These are phyloP conservation scores for Tenebrosternarchus preto DNA, from an alignment of 2,113 vertebrate species.

Conservation along the genomic window DNA sequence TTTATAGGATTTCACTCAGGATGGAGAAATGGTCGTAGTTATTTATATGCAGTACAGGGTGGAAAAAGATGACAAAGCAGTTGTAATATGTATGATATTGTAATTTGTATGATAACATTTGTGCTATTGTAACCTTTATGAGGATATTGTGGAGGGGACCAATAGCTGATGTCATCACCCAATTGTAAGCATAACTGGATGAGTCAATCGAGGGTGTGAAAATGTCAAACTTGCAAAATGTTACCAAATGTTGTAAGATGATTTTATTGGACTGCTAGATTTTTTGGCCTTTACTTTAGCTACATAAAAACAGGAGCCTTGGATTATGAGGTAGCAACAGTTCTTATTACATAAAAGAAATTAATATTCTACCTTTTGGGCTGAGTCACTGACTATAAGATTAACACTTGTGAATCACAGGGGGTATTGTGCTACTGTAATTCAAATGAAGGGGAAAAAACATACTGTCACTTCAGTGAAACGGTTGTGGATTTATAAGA, in stretches of 20 bases:
- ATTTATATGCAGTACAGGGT: constrained; percentile 4
- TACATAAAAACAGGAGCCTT: no score
- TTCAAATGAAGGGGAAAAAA: constrained; percentile 52
- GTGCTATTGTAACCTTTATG: constrained; percentile 9
- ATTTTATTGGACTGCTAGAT: no score
- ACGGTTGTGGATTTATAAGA: constrained; percentile 49
- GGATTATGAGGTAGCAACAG: neutral
- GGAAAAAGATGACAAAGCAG: no score
- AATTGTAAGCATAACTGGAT: constrained; percentile 25
- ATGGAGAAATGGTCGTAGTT: neutral
- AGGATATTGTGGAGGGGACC: neutral
- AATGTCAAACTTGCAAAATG: constrained; percentile 39
- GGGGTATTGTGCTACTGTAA: constrained; percentile 26
- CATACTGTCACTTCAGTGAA: constrained; percentile 44
- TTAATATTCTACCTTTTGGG: neutral
- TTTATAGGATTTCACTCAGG: neutral
- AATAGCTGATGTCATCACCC: neutral
- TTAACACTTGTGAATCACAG: constrained; percentile 39
- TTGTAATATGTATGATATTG: neutral
- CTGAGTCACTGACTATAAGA: neutral
- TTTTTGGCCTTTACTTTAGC: neutral
- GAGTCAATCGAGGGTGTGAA: constrained; percentile 37
- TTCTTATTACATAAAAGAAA: neutral
- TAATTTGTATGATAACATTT: neutral
- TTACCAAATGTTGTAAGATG: neutral